phyloP scores from a whole-genome alignment of 2,888 invertebrate species.

The Chaetoderma sp. region DNA sequence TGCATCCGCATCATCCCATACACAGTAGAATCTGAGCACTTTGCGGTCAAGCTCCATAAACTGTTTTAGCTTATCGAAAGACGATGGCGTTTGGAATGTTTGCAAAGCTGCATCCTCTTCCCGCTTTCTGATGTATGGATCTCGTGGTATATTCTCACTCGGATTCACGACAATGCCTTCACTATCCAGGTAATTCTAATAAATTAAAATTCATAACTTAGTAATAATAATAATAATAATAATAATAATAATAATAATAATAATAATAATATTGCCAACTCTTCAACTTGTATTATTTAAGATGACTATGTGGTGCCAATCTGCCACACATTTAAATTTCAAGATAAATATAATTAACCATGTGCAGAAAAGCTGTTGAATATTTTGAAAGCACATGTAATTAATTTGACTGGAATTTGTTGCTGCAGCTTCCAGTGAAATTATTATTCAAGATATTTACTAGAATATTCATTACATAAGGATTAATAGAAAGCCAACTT shows the following conservation, averaged over 20 bases:
- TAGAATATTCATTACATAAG: no score
- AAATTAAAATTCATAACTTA: conserved; percentile 16
- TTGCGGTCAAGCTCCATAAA: conserved; percentile 85
- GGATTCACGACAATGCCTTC: conserved; percentile 84
- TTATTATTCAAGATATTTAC: no score
- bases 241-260: not conserved
- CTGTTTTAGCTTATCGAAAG: conserved; percentile 76
- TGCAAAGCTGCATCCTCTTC: conserved; percentile 56
- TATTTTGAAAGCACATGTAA: no score
- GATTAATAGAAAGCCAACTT: no score
- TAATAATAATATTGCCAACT: no score
- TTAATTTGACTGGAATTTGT: no score
- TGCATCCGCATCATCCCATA: conserved; percentile 72
- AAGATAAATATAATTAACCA: no score
- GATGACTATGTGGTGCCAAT: no score
- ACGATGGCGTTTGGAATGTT: conserved; percentile 63
- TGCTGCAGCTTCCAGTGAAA: no score
- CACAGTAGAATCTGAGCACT: conserved; percentile 75
- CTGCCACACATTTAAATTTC: no score
- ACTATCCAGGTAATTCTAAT: conserved; percentile 83
- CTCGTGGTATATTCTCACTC: conserved; percentile 79
- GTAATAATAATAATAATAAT: not conserved
- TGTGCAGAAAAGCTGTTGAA: no score
- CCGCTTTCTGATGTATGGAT: conserved; percentile 75
- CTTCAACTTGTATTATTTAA: no score